Conservation (phyloP, 2,797 vertebrate genomes). For the Mus minutoides region DNA sequence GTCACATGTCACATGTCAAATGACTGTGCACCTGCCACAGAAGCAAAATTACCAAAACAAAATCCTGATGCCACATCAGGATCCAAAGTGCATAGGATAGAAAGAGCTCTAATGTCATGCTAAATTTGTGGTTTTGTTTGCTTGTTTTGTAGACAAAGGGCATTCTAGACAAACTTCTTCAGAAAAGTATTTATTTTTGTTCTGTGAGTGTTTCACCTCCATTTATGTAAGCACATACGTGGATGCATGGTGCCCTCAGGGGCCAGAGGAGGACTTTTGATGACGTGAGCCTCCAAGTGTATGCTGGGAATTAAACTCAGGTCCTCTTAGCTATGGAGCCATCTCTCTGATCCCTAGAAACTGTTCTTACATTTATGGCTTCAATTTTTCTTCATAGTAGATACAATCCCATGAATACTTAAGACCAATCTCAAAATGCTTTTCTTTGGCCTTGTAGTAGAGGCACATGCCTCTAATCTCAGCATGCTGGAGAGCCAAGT, state of each 20-base stretch:
- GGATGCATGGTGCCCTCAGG: not conserved
- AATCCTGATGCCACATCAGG: not conserved
- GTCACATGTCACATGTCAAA: not conserved
- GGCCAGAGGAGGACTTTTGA: not conserved
- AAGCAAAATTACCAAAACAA: slow-evolving; percentile 31
- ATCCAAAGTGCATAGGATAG: not conserved
- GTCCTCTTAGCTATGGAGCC: not conserved
- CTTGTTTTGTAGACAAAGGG: not conserved
- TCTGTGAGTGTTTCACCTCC: not conserved
- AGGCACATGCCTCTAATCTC: not conserved
- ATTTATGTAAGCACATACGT: not conserved
- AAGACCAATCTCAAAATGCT: not conserved
- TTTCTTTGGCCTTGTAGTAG: not conserved
- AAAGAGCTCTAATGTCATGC: not conserved
- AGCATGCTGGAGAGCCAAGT: not conserved
- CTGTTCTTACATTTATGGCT: not conserved
- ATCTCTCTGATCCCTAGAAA: not conserved
- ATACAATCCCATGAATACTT: not conserved
- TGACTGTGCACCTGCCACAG: not conserved
- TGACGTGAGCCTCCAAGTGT: not conserved
- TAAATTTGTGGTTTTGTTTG: not conserved
- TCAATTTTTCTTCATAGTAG: not conserved
- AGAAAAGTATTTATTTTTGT: not conserved
- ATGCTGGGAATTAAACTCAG: not conserved
- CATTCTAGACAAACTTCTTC: not conserved